Evolutionary conservation across 2,797 vertebrate genomes (phyloP).

Genomic region (Helicolenus hilgendorfi): DNA sequence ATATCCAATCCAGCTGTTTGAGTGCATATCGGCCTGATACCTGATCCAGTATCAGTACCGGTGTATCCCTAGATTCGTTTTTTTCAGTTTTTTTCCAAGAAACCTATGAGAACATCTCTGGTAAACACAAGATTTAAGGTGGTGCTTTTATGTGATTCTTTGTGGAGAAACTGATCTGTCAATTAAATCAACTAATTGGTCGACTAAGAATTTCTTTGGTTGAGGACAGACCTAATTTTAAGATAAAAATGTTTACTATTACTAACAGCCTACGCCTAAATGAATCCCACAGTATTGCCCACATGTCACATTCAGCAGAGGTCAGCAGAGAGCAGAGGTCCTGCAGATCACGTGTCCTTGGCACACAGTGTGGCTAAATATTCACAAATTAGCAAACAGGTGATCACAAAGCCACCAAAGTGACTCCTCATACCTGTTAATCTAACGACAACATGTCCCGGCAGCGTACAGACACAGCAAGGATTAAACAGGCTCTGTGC

Average conservation of each 20-base stretch:
- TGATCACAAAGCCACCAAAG: slow-evolving; percentile 79
- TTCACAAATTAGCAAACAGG: slow-evolving; percentile 86
- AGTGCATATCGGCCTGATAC: too few species aligned
- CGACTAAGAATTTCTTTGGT: too few species aligned
- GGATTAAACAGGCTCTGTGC: slow-evolving; percentile 72
- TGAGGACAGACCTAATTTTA: background rate
- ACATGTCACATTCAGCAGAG: slow-evolving; percentile 41
- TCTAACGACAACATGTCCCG: slow-evolving; percentile 78
- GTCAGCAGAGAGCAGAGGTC: slow-evolving; percentile 60
- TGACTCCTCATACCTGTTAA: slow-evolving; percentile 81
- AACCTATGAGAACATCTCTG: too few species aligned
- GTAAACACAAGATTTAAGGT: too few species aligned
- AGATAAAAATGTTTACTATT: background rate
- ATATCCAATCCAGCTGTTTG: too few species aligned
- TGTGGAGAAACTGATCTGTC: too few species aligned
- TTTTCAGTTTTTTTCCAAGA: too few species aligned
- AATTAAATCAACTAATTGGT: too few species aligned
- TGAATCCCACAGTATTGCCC: background rate
- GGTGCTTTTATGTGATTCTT: too few species aligned
- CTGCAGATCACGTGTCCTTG: slow-evolving; percentile 36
- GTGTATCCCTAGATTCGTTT: too few species aligned
- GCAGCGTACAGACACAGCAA: slow-evolving; percentile 55
- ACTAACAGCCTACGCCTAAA: background rate
- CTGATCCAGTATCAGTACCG: too few species aligned
- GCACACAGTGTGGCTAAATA: slow-evolving; percentile 53